Evolutionary conservation across 2,113 vertebrate genomes (phyloP).

Genomic region (Corythoichthys haematopterus): DNA sequence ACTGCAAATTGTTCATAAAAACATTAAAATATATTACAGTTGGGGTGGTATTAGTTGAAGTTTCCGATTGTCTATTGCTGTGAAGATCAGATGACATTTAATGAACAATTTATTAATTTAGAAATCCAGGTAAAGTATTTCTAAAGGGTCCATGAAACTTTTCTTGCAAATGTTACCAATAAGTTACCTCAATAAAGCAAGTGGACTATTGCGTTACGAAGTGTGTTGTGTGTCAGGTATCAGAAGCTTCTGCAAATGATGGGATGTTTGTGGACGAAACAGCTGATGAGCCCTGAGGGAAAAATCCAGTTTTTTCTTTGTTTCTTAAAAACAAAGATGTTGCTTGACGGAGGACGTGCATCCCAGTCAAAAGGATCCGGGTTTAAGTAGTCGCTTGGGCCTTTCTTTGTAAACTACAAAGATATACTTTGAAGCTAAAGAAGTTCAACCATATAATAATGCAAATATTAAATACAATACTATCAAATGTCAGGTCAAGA

Average conservation of each 20-base stretch:
- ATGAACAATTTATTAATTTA: neutral
- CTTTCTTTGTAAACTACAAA: neutral
- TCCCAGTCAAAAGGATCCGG: neutral
- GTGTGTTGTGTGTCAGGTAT: slow-evolving; percentile 27
- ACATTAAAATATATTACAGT: neutral
- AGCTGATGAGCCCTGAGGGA: neutral
- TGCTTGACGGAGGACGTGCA: slow-evolving; percentile 13
- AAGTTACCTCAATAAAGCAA: neutral
- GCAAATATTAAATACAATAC: too few relatives aligned
- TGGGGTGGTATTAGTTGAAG: neutral
- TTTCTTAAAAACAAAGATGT: neutral
- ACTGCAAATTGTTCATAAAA: neutral
- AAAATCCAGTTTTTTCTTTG: neutral
- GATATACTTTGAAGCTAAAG: neutral
- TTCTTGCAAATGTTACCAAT: neutral
- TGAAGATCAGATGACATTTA: neutral
- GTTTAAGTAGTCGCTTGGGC: neutral
- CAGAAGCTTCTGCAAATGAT: slow-evolving; percentile 39
- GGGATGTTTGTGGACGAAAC: slow-evolving; percentile 21
- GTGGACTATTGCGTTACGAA: neutral
- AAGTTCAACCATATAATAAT: too few relatives aligned
- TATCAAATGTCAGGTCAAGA: too few relatives aligned
- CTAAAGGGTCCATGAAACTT: neutral
- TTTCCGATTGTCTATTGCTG: neutral
- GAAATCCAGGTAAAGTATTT: neutral